A percentile compares a stretch with the other conserved stretches of the same genome.
phyloP scores from a whole-genome alignment of 2,888 invertebrate genomes.

The Beris chalybata region DNA sequence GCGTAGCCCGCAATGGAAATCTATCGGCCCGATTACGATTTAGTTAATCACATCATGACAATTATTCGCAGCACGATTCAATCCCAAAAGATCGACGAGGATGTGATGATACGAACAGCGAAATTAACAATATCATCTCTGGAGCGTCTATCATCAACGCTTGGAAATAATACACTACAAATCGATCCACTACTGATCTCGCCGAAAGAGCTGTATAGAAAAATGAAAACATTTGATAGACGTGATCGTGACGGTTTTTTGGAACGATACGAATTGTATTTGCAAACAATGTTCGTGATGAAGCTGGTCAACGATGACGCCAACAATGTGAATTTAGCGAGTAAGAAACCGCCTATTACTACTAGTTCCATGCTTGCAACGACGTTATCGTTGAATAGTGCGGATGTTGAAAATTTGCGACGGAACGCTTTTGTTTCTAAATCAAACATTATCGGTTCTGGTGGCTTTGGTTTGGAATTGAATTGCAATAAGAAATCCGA shows the following conservation, averaged over 20 bases:
- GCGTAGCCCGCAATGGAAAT: slow-evolving; percentile 33
- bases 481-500: slow-evolving; percentile 20
- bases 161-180: slow-evolving; percentile 11
- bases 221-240: slow-evolving; percentile 50
- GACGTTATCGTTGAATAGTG: slow-evolving; percentile 6
- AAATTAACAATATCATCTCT: slow-evolving; percentile 49
- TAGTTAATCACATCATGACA: slow-evolving; percentile 52
- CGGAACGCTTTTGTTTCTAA: slow-evolving; percentile 22
- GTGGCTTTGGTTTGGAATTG: neutral
- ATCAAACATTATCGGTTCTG: slow-evolving; percentile 32
- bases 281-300: slow-evolving; percentile 39
- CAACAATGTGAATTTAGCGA: slow-evolving; percentile 34
- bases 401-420: slow-evolving; percentile 25
- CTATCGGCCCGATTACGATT: slow-evolving; percentile 48
- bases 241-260: slow-evolving; percentile 52
- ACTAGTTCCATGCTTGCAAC: slow-evolving; percentile 20
- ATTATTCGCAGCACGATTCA: slow-evolving; percentile 52
- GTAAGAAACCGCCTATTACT: slow-evolving; percentile 21
- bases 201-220: slow-evolving; percentile 52
- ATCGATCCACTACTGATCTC: slow-evolving; percentile 45
- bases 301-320: slow-evolving; percentile 36
- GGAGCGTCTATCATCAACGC: slow-evolving; percentile 38
- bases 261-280: slow-evolving; percentile 50
- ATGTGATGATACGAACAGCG: slow-evolving; percentile 50
- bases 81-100: slow-evolving; percentile 50